Base-by-base conservation (phyloP, 2,797 vertebrate species). In the Peromyscus melanophrys region DNA sequence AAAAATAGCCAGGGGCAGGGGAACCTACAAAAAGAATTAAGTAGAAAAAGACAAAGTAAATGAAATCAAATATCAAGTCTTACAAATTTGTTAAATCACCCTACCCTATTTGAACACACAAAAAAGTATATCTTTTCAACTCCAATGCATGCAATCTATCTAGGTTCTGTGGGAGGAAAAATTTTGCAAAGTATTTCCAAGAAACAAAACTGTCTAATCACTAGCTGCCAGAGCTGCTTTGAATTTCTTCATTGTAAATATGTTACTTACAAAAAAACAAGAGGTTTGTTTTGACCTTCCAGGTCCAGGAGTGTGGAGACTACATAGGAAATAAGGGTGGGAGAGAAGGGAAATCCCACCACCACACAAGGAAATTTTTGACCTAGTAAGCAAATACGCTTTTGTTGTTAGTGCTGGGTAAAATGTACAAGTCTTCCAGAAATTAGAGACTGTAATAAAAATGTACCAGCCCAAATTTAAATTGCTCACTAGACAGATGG, bases 401-500 rank as follows among this genome's bases (percentile, higher is more conserved):
- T 91, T 73, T 92, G 94, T 97, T 92, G 89, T 90, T 95, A 93
- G 76, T 93, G 57, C 59, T 71, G 95, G 96, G 75, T 95, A 95
- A 96, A 95, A 90, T 89, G 95, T 81, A 21, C 95, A 61, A 92
- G 96, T 96, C 76, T 96, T 67, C 87, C 89, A 93, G 98, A 95
- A 98, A 97, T 97, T 96, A 96, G 96, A 97, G 78, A 94, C 90
- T 97, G 96, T 98, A 96, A 98, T 98, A 81, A 97, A 98, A 98
- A 97, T 97, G 83, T 97, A 97, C 96, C 93, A 98, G 86, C 97
- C 97, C 98, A 95, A 97, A 97, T 98, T 98, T 97, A 98, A 97
- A 82, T 95, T 97, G 96, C 98, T 98, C 98, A 98, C 97, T 95
- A 98, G 98, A 98, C 98, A 98, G 98, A 99, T 98, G 99, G 98